These are phyloP conservation scores for Drosophila parvula DNA, from an alignment of 1,140 invertebrate genomes.

Conservation along the genomic window DNA sequence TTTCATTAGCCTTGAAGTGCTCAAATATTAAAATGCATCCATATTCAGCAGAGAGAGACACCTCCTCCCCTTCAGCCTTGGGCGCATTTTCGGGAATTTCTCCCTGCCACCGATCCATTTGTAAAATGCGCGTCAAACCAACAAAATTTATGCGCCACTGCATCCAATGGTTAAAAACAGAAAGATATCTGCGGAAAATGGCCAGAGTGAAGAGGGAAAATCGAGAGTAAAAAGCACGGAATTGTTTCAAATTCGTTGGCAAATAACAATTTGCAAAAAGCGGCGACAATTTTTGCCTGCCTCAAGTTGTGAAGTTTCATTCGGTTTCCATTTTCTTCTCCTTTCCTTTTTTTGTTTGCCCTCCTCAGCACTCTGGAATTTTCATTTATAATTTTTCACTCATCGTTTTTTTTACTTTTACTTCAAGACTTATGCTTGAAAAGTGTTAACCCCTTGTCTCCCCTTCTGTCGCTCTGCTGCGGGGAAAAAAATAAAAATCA, in stretches of 20 bases:
- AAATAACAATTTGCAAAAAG: slow-evolving; percentile 72
- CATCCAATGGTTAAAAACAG: slow-evolving; percentile 39
- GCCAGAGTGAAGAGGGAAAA: slow-evolving; percentile 15
- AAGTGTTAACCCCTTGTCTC: slow-evolving; percentile 33
- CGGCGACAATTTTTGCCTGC: slow-evolving; percentile 64
- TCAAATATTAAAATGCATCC: slow-evolving; percentile 43
- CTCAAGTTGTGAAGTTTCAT: slow-evolving; percentile 20
- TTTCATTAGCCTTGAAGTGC: slow-evolving; percentile 51
- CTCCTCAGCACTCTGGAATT: slow-evolving; percentile 58
- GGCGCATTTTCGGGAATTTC: background rate
- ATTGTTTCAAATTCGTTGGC: slow-evolving; percentile 74
- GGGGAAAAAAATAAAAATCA: slow-evolving; percentile 49
- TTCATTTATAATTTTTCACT: slow-evolving; percentile 74
- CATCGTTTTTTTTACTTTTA: slow-evolving; percentile 2
- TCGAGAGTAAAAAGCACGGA: slow-evolving; percentile 37
- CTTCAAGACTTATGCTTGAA: slow-evolving; percentile 58
- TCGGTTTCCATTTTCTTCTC: background rate
- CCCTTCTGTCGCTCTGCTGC: slow-evolving; percentile 1
- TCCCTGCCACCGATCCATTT: background rate
- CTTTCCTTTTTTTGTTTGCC: background rate
- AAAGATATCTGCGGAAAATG: slow-evolving; percentile 1
- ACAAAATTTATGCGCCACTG: slow-evolving; percentile 68
- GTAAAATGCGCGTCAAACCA: slow-evolving; percentile 46
- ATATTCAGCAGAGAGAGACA: background rate
- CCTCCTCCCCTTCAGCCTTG: background rate